phyloP scores from a whole-genome alignment of 2,888 invertebrate genomes.

The Hecatera dysodea region DNA sequence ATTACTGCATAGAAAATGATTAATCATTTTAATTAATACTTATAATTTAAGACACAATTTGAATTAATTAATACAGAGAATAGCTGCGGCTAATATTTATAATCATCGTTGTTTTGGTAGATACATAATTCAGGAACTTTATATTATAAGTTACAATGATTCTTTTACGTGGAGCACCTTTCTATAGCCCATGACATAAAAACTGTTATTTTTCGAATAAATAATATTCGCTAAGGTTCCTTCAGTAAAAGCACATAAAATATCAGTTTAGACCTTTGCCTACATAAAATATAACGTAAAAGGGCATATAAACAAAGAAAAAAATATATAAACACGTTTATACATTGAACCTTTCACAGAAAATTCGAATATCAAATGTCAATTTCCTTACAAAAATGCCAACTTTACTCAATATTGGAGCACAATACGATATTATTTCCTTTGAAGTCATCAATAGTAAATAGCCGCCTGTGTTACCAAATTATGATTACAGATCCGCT shows the following conservation, averaged over 20 bases:
- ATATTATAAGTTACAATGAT: no score
- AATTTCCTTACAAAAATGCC: conserved; percentile 28
- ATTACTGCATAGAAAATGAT: no score
- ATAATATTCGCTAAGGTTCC: background rate
- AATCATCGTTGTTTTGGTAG: no score
- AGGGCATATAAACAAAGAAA: background rate
- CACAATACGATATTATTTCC: conserved; percentile 17
- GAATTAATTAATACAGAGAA: background rate
- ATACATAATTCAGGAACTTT: no score
- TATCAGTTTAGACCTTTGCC: background rate
- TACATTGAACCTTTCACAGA: background rate
- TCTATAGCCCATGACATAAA: no score
- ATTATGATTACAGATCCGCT: conserved; percentile 33
- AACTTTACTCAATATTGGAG: conserved; percentile 12
- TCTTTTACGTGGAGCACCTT: no score
- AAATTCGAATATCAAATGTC: conserved; percentile 27
- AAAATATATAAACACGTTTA: conserved; percentile 16
- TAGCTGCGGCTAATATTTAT: no score
- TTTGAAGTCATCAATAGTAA: conserved; percentile 44
- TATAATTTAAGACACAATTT: background rate
- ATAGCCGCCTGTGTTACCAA: conserved; percentile 18
- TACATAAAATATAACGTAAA: background rate
- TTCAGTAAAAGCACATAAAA: background rate
- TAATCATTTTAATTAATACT: no score
- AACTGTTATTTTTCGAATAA: no score